A percentile compares a stretch with the other conserved stretches of the same genome.
Conservation (phyloP, 2,797 vertebrate genomes). For the Ptychadena robeensis region DNA sequence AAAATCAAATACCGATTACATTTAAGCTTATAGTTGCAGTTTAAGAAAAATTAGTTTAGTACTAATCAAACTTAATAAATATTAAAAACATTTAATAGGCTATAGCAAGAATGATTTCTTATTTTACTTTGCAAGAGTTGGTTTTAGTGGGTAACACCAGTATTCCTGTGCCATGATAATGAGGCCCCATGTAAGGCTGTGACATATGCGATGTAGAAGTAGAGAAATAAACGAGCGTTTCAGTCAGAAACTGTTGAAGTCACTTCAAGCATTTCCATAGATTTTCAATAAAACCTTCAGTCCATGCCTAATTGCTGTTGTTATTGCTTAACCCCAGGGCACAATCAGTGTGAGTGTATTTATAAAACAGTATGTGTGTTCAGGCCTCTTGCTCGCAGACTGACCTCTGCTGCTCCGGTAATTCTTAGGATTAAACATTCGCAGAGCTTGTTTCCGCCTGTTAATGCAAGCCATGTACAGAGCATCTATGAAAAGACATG, state of each 20-base stretch:
- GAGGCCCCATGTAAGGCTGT: neutral
- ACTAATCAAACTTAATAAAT: no score
- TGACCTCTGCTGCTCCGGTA: constrained; percentile 26
- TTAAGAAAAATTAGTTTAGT: no score
- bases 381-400: neutral
- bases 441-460: neutral
- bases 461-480: neutral
- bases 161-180: neutral
- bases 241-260: constrained; percentile 34
- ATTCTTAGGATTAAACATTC: constrained; percentile 17
- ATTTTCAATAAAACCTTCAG: constrained; percentile 30
- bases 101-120: no score
- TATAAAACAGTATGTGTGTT: constrained; percentile 11
- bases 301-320: constrained; percentile 37
- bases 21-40: no score
- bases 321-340: constrained; percentile 34
- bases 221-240: neutral
- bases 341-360: constrained; percentile 3
- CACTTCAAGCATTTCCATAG: constrained; percentile 33
- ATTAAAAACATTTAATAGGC: no score
- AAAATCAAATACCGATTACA: no score
- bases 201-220: neutral
- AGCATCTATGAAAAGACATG: neutral
- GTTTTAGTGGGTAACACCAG: neutral
- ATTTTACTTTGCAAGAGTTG: no score